A percentile compares a stretch with the other conserved stretches of the same genome.
These are phyloP conservation scores for Chaetodon auriga DNA, from an alignment of 2,113 vertebrate genomes.

Conservation along the genomic window DNA sequence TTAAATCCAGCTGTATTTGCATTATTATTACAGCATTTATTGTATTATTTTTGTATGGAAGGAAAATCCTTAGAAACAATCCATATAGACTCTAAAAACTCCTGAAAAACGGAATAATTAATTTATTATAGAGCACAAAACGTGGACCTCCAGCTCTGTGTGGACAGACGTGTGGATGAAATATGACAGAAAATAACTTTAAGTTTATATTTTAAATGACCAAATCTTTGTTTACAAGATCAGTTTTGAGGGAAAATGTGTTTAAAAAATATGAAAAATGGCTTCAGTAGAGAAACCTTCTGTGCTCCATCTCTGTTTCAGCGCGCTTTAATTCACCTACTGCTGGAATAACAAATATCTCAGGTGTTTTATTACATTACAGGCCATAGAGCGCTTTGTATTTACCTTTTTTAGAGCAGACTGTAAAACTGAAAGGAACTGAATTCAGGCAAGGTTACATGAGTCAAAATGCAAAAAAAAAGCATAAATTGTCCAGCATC, in stretches of 20 bases:
- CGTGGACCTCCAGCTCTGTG: not conserved
- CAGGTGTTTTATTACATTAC: not conserved
- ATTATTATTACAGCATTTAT: not conserved
- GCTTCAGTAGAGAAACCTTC: not conserved
- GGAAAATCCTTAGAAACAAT: not conserved
- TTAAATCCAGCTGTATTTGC: not conserved
- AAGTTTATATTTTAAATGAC: not conserved
- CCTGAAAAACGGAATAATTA: not conserved
- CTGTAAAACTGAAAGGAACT: not conserved
- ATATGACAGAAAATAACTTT: not conserved
- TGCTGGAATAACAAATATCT: not conserved
- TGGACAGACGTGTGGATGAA: not conserved
- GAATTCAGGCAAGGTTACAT: not conserved
- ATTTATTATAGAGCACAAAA: not conserved
- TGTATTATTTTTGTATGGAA: not conserved
- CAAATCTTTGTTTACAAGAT: not conserved
- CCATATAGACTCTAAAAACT: not conserved
- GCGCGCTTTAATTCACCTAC: not conserved
- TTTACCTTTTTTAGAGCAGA: not conserved
- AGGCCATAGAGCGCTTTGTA: not conserved
- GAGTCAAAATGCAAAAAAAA: slow-evolving; percentile 4
- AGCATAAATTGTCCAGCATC: slow-evolving; percentile 10
- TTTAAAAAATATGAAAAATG: not conserved
- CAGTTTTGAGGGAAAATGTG: not conserved
- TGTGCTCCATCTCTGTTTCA: not conserved